Percentiles rank a stretch among this genome's conserved stretches.
Conservation (phyloP, 2,113 vertebrate genomes). For the Petromus typicus region DNA sequence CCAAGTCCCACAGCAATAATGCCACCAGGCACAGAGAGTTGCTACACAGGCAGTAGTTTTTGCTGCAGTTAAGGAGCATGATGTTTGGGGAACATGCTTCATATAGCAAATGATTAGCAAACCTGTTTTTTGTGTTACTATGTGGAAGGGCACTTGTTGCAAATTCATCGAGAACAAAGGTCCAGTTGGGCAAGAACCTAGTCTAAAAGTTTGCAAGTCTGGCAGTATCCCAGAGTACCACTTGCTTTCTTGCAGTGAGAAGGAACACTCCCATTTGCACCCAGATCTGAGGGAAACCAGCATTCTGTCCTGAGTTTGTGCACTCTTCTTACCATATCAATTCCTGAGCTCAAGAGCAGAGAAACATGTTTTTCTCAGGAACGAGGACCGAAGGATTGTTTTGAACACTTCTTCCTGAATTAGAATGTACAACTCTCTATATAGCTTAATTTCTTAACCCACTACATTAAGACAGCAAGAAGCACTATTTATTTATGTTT, state of each 20-base stretch:
- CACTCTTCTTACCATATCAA: rapidly evolving
- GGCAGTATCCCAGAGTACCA: neutral
- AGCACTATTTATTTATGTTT: neutral
- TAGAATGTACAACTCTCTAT: neutral
- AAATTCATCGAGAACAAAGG: neutral
- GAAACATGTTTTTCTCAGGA: neutral
- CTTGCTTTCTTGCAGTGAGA: neutral
- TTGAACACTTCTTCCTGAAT: neutral
- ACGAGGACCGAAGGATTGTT: neutral
- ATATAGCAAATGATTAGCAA: neutral
- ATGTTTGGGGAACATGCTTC: neutral
- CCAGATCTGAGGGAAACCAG: neutral
- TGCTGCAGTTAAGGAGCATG: neutral
- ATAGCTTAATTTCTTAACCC: neutral
- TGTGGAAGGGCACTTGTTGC: rapidly evolving
- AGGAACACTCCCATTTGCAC: neutral
- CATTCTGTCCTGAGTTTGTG: neutral
- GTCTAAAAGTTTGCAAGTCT: neutral
- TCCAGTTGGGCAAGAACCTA: neutral
- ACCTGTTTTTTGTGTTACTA: neutral
- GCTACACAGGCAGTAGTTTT: neutral
- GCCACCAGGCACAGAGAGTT: neutral
- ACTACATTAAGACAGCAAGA: neutral
- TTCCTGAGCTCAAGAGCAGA: neutral
- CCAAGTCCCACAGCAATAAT: neutral